These are phyloP conservation scores for Melitaea athalia DNA, from an alignment of 2,888 invertebrate species.

Conservation along the genomic window DNA sequence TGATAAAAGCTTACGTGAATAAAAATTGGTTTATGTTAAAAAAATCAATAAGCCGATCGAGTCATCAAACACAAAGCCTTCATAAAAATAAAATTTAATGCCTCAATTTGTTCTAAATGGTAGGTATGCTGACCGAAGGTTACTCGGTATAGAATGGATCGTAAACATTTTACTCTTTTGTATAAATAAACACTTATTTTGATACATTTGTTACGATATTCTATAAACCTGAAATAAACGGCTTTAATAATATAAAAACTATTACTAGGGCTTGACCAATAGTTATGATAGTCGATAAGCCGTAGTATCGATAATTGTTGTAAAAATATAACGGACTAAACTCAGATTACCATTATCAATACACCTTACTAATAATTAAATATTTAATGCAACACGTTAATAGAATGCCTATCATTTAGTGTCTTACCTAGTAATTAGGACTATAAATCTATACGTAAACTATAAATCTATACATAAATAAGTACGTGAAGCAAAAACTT, in stretches of 20 bases:
- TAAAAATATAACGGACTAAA: background rate
- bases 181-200: constrained; percentile 34
- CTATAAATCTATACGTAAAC: too few relatives aligned
- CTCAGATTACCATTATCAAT: too few relatives aligned
- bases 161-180: constrained; percentile 31
- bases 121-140: constrained; percentile 31
- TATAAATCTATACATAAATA: too few relatives aligned
- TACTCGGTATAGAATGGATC: constrained; percentile 25
- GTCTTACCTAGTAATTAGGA: too few relatives aligned
- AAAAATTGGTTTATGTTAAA: constrained; percentile 29
- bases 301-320: background rate
- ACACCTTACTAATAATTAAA: too few relatives aligned
- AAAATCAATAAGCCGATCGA: constrained; percentile 28
- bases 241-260: background rate
- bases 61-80: constrained; percentile 26
- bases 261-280: background rate
- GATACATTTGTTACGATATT: constrained; percentile 18
- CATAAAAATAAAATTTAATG: constrained; percentile 38
- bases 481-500: too few relatives aligned
- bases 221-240: background rate
- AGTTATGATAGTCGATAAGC: background rate
- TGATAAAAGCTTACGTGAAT: constrained; percentile 26
- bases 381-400: too few relatives aligned
- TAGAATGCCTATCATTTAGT: too few relatives aligned
- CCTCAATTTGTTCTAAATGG: constrained; percentile 38